Evolutionary conservation across 1,140 invertebrate genomes (phyloP).

Genomic region (Tetranychus cinnabarinus): DNA sequence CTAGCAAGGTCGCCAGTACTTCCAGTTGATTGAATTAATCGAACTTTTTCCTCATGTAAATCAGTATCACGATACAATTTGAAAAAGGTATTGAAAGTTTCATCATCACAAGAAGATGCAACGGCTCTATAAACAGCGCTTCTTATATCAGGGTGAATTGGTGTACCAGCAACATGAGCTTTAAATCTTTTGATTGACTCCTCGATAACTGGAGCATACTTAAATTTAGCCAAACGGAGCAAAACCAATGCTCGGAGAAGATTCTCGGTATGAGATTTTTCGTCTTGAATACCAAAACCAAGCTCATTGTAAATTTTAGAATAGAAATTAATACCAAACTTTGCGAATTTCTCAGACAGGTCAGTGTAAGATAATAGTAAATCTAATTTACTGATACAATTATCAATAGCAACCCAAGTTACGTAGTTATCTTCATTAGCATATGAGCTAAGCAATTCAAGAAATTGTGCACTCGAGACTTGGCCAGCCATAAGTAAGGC

Average conservation of each 20-base stretch:
- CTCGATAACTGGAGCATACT: slow-evolving; percentile 43
- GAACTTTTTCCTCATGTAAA: slow-evolving; percentile 63
- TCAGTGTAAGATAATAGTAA: slow-evolving; percentile 51
- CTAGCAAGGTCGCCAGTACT: slow-evolving; percentile 41
- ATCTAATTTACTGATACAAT: slow-evolving; percentile 41
- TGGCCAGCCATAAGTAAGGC: slow-evolving; percentile 49
- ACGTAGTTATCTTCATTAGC: slow-evolving; percentile 65
- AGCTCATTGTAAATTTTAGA: slow-evolving; percentile 38
- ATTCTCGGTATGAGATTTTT: slow-evolving; percentile 43
- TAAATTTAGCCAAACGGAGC: slow-evolving; percentile 47
- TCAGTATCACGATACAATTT: slow-evolving; percentile 59
- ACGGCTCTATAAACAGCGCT: slow-evolving; percentile 63
- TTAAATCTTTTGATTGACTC: slow-evolving; percentile 46
- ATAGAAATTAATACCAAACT: slow-evolving; percentile 42
- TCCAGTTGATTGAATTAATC: slow-evolving; percentile 56
- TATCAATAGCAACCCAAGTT: slow-evolving; percentile 64
- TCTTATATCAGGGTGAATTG: slow-evolving; percentile 27
- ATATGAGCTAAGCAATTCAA: slow-evolving; percentile 47
- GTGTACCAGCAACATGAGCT: slow-evolving; percentile 24
- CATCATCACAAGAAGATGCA: slow-evolving; percentile 38
- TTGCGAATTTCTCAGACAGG: slow-evolving; percentile 37
- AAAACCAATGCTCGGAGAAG: slow-evolving; percentile 60
- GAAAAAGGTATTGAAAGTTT: slow-evolving; percentile 27
- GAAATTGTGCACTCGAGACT: slow-evolving; percentile 44
- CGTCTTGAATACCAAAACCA: slow-evolving; percentile 33